phyloP scores from a whole-genome alignment of 1,140 invertebrate species.

The Dufourea novaeangliae region DNA sequence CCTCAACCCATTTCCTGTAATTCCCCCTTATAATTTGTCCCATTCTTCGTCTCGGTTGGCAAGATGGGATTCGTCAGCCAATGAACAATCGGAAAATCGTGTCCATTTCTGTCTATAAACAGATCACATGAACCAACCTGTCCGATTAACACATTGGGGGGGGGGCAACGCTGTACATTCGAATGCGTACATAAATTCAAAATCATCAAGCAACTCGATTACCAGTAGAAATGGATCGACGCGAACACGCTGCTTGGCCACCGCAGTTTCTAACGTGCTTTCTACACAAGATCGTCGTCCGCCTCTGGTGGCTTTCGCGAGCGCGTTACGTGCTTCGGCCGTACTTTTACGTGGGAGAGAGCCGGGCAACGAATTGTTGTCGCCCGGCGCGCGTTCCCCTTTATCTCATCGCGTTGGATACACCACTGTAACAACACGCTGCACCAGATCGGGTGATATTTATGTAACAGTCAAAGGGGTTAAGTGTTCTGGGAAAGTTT shows the following conservation, averaged over 20 bases:
- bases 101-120: too few relatives aligned
- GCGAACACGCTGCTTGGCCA: not conserved
- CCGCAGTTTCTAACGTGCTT: not conserved
- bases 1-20: not conserved
- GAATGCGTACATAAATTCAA: not conserved
- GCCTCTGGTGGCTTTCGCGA: not conserved
- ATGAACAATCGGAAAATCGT: too few relatives aligned
- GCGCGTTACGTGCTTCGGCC: not conserved
- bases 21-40: not conserved
- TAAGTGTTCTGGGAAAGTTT: conserved; percentile 72
- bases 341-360: conserved; percentile 32
- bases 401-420: conserved; percentile 57
- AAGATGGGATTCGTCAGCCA: too few relatives aligned
- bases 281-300: not conserved
- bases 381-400: conserved; percentile 36
- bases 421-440: conserved; percentile 38
- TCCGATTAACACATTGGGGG: too few relatives aligned
- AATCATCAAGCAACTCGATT: not conserved
- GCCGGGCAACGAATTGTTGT: conserved; percentile 40
- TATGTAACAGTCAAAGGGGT: conserved; percentile 73
- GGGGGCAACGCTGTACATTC: not conserved
- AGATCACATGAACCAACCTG: too few relatives aligned
- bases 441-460: conserved; percentile 62
- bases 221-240: not conserved
- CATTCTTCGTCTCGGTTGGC: too few relatives aligned